Percentiles rank a stretch among this genome's conserved stretches.
Evolutionary conservation across 2,888 invertebrate genomes (phyloP).

Genomic region (Molorchus minor): DNA sequence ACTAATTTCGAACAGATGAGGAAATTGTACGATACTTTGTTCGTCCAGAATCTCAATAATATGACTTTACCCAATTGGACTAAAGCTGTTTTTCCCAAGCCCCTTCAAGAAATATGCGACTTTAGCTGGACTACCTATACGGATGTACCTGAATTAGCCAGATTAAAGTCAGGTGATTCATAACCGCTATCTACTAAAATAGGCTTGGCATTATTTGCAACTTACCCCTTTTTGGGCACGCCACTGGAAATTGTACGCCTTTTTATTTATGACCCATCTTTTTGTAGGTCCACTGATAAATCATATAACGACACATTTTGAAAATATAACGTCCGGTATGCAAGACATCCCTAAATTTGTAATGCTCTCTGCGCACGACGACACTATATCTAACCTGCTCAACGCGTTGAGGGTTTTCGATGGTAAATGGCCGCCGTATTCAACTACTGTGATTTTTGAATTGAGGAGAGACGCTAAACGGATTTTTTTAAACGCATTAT

Average conservation of each 20-base stretch:
- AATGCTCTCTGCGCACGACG: conserved; percentile 81
- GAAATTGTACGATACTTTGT: conserved; percentile 68
- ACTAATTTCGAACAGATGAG: conserved; percentile 63
- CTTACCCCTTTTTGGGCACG: too few relatives aligned
- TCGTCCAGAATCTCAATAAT: conserved; percentile 72
- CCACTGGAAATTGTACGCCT: too few relatives aligned
- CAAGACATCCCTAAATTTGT: conserved; percentile 66
- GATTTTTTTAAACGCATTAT: conserved; percentile 28
- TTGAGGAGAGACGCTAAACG: conserved; percentile 60
- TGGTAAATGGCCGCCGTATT: conserved; percentile 70
- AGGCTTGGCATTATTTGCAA: background rate
- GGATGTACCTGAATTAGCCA: conserved; percentile 65
- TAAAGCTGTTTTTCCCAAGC: conserved; percentile 68
- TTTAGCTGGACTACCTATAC: conserved; percentile 66
- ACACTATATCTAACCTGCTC: conserved; percentile 75
- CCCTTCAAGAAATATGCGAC: conserved; percentile 63
- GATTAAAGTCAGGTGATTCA: conserved; percentile 64
- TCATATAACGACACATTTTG: conserved; percentile 34
- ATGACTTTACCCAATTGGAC: conserved; percentile 44
- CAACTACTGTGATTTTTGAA: conserved; percentile 74
- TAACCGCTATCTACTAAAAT: background rate
- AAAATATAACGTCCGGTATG: conserved; percentile 9
- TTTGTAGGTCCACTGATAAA: conserved; percentile 40
- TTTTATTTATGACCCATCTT: too few relatives aligned
- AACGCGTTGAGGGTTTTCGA: conserved; percentile 73